These are phyloP conservation scores for Empidonax alnorum DNA, from an alignment of 2,113 vertebrate genomes.

Conservation along the genomic window DNA sequence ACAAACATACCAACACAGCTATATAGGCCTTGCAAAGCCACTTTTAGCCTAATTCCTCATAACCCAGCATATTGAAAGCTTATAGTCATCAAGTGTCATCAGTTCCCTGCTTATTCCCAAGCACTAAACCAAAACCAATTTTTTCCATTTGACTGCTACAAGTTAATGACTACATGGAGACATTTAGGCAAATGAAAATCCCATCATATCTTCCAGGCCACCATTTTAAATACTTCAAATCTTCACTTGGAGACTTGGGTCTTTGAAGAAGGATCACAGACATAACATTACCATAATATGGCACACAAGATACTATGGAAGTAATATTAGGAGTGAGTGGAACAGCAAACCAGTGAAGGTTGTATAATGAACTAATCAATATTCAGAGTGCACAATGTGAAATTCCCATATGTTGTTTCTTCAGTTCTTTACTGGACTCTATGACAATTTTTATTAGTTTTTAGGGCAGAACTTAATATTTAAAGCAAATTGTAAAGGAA, in stretches of 20 bases:
- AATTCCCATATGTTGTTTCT: background rate
- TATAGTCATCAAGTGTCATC: background rate
- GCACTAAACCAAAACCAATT: background rate
- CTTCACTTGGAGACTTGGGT: background rate
- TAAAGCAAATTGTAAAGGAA: background rate
- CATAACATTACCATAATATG: background rate
- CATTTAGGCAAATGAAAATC: background rate
- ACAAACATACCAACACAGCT: background rate
- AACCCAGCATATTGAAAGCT: background rate
- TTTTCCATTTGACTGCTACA: background rate
- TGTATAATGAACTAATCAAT: background rate
- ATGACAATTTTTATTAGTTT: background rate
- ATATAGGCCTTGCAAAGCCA: background rate
- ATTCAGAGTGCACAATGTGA: background rate
- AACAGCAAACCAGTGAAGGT: background rate
- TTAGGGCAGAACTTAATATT: background rate
- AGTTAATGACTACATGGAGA: background rate
- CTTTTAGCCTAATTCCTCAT: background rate
- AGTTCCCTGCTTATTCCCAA: background rate
- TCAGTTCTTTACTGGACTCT: background rate
- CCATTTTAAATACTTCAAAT: background rate
- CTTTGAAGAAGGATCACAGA: background rate
- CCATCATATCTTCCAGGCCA: background rate
- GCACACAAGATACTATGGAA: background rate
- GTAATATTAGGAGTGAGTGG: background rate